Conservation (phyloP, 2,888 invertebrate species). For the Choreutis nemorana region DNA sequence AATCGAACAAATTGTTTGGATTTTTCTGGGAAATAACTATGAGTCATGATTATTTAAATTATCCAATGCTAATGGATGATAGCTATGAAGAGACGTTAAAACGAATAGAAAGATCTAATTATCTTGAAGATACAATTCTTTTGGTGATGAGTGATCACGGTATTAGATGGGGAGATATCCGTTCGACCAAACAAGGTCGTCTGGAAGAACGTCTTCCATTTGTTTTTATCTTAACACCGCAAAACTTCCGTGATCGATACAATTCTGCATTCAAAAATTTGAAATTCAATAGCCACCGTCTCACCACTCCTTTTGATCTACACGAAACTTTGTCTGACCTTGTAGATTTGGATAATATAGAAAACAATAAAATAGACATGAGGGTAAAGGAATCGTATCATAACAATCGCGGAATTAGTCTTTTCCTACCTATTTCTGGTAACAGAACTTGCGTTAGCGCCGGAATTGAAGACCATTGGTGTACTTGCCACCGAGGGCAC, state of each 20-base stretch:
- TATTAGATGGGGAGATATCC: constrained; percentile 80
- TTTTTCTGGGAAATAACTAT: constrained; percentile 84
- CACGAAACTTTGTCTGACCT: constrained; percentile 79
- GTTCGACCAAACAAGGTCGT: constrained; percentile 79
- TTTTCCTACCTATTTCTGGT: constrained; percentile 74
- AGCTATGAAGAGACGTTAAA: constrained; percentile 65
- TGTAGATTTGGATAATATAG: constrained; percentile 38
- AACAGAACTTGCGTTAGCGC: constrained; percentile 77
- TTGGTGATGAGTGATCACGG: constrained; percentile 89
- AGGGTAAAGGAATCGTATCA: constrained; percentile 24
- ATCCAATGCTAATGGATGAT: constrained; percentile 74
- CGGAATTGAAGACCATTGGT: constrained; percentile 81
- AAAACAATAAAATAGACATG: constrained; percentile 17
- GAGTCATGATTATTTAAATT: constrained; percentile 82
- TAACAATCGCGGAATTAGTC: constrained; percentile 68
- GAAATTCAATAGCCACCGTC: constrained; percentile 66
- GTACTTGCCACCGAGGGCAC: constrained; percentile 75
- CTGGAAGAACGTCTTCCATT: constrained; percentile 88
- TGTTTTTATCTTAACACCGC: constrained; percentile 73
- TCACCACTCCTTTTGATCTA: constrained; percentile 80
- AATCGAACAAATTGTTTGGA: constrained; percentile 70
- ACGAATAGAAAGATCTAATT: constrained; percentile 42
- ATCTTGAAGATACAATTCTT: constrained; percentile 71
- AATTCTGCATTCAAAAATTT: constrained; percentile 69
- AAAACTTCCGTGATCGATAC: constrained; percentile 70